Evolutionary conservation across 2,888 invertebrate genomes (phyloP).

Genomic region (Pseudococcus jackbeardsleyi): DNA sequence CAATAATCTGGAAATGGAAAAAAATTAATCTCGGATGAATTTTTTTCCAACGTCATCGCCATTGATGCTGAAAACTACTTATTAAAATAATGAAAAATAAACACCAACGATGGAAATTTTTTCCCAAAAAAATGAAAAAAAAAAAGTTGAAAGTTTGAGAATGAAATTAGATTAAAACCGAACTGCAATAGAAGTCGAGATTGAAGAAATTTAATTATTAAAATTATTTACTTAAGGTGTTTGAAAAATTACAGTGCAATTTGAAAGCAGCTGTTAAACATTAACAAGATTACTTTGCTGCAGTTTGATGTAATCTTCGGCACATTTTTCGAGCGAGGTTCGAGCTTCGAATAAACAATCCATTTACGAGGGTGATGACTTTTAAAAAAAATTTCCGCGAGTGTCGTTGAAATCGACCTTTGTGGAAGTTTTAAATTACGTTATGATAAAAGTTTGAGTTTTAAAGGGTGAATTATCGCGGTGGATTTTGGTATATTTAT

Average conservation of each 20-base stretch:
- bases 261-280: not conserved
- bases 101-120: not conserved
- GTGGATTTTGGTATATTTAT: too few relatives aligned
- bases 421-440: not conserved
- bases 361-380: not conserved
- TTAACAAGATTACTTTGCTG: not conserved
- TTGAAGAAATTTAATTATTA: not conserved
- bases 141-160: not conserved
- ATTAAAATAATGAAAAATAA: not conserved
- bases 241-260: constrained; percentile 13
- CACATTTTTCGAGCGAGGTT: not conserved
- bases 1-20: not conserved
- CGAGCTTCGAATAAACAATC: not conserved
- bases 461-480: not conserved
- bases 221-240: not conserved
- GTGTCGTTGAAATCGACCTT: not conserved
- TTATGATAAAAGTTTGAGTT: not conserved
- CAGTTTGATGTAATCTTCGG: not conserved
- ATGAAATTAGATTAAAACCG: not conserved
- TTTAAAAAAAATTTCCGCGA: not conserved
- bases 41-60: not conserved
- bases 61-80: too few relatives aligned
- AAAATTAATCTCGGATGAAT: not conserved
- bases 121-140: too few relatives aligned
- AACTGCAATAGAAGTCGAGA: not conserved